These are phyloP conservation scores for Brachypteracias leptosomus DNA, from an alignment of 2,113 vertebrate species.

Conservation along the genomic window DNA sequence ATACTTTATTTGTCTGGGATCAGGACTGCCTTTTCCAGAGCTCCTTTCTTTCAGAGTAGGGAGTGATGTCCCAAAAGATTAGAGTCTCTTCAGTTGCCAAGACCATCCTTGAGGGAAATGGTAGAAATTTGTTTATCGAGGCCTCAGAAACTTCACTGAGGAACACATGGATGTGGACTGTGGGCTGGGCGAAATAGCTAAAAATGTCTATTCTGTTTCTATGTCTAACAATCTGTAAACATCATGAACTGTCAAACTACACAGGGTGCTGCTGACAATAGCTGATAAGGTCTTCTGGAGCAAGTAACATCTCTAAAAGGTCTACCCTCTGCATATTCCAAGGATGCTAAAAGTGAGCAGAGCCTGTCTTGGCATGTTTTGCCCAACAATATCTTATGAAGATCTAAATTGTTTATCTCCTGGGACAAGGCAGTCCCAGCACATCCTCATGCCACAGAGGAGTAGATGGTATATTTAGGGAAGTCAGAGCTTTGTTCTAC, in stretches of 20 bases:
- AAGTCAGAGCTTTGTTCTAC: neutral
- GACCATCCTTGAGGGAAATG: neutral
- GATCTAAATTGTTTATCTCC: neutral
- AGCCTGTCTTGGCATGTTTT: neutral
- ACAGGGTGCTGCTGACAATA: neutral
- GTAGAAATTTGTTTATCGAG: neutral
- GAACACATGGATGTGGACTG: fast-evolving
- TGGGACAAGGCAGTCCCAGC: neutral
- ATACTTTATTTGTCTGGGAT: fast-evolving
- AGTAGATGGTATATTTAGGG: neutral
- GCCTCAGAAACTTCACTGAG: neutral
- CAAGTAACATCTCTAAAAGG: neutral
- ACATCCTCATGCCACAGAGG: neutral
- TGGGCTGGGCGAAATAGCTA: neutral
- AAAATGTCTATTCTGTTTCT: neutral
- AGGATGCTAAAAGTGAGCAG: neutral
- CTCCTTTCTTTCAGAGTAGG: neutral
- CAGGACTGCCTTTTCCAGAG: neutral
- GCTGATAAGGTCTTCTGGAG: neutral
- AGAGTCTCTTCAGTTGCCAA: neutral
- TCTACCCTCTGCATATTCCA: neutral
- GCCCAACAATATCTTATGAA: neutral
- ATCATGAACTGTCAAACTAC: neutral
- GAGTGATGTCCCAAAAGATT: neutral
- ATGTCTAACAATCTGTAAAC: neutral